Percentiles rank a stretch among this genome's conserved stretches.
These are phyloP conservation scores for Cassiopea xamachana DNA, from an alignment of 30 jellyfish, hydroid and myxozoan species.

Conservation along the genomic window DNA sequence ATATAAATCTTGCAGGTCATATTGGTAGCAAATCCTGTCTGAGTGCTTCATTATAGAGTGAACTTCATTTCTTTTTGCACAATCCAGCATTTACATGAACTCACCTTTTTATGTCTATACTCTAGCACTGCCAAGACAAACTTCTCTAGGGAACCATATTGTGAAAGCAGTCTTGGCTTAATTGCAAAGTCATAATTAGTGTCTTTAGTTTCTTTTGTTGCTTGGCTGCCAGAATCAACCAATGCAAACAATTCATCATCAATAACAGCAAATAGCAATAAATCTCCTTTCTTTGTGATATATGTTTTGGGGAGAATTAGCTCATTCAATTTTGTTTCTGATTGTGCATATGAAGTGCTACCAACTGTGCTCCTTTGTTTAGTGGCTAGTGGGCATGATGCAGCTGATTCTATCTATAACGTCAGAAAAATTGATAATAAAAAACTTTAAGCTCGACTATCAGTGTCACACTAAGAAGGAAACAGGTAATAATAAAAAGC, in stretches of 20 bases:
- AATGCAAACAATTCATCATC: conserved; percentile 62
- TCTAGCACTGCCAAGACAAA: conserved; percentile 48
- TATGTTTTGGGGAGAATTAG: conserved; percentile 62
- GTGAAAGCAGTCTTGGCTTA: conserved; percentile 26
- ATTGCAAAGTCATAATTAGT: not conserved
- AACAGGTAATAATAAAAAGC: not conserved
- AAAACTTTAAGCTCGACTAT: not conserved
- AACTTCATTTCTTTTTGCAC: too few relatives aligned
- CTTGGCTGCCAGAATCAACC: conserved; percentile 38
- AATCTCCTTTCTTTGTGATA: conserved; percentile 44
- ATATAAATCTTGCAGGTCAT: too few relatives aligned
- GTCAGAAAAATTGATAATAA: not conserved
- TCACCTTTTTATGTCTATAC: conserved; percentile 44
- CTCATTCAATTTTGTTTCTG: conserved; percentile 12
- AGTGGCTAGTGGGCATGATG: conserved; percentile 2
- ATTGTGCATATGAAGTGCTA: conserved; percentile 1
- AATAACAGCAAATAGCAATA: conserved; percentile 49
- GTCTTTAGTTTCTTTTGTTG: not conserved
- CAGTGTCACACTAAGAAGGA: not conserved
- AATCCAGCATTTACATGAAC: not conserved
- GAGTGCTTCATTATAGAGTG: too few relatives aligned
- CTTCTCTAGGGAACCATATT: conserved; percentile 41
- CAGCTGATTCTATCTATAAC: conserved; percentile 25
- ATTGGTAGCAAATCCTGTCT: too few relatives aligned
- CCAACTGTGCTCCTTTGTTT: conserved; percentile 19